Evolutionary conservation across 2,113 vertebrate genomes (phyloP), one percentile per base, ranked within the genome.

Genomic region (Ailuropoda melanoleuca): DNA sequence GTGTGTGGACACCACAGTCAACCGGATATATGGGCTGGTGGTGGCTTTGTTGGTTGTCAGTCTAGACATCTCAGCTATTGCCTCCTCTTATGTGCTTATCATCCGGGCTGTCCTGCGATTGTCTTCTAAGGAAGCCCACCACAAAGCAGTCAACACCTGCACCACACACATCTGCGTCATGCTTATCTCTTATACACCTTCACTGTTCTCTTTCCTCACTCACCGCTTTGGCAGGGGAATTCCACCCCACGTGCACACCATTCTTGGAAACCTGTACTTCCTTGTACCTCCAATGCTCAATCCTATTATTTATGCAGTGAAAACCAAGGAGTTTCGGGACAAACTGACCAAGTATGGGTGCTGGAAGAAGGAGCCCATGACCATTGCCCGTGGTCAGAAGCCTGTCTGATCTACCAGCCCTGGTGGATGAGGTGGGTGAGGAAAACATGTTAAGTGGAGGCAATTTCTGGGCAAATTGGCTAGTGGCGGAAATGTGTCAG

Each of bases 11-110:
- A 97, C 97, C 72, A 98, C 91, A 0, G 70, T 98, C 87, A 99
- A 98, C 24, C 2, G 97, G 58, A 94, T 98, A 13, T 99, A 99
- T 0, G 98, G 98, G 34, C 97, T 99, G 26, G 78, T 97, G 0
- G 98, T 98, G 86, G 98, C 99, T 88, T 95, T 99, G 81, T n/a
- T 98, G 94, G 98, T 99, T 70, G 97, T 84, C 95, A 98, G 98
- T 10, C n/a, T 98, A 13, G 99, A 99, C 0, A 82, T 98, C 31
- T 29, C 98, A 53, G 98, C 98, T 90, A 99, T 99, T 97, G 98
- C 98, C 48, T 97, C 98, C 39, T 99, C 99, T 82, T 99, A 98
- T 3, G 0, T 97, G 34, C 48, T 98, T 14, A 99, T 99, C 93
- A 94, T 99, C 62, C 94, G 0, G 80, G 97, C 98, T 8, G 96